Percentiles rank a stretch among this genome's conserved stretches.
These are phyloP conservation scores for Typhlomys cinereus DNA, from an alignment of 2,113 vertebrate genomes.

Conservation along the genomic window DNA sequence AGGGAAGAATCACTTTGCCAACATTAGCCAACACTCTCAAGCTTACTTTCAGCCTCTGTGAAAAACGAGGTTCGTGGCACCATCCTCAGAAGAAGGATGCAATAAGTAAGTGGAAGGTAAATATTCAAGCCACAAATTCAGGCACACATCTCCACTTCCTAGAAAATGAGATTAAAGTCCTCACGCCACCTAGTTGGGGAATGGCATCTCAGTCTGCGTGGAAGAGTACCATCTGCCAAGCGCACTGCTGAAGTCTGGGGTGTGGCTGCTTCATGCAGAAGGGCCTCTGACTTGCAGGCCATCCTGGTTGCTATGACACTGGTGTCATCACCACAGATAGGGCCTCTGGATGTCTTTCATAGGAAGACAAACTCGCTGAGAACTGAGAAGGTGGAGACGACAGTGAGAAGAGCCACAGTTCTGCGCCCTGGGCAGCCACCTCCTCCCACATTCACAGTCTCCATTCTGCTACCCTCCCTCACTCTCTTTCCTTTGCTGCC, in stretches of 20 bases:
- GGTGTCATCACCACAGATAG: neutral
- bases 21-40: neutral
- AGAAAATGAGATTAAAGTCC: neutral
- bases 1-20: neutral
- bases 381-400: accelerated
- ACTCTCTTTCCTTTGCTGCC: neutral
- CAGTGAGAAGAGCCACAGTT: accelerated
- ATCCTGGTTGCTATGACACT: neutral
- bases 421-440: too few species aligned
- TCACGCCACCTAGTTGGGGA: neutral
- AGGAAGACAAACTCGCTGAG: neutral
- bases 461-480: neutral
- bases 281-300: neutral
- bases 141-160: neutral
- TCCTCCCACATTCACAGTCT: neutral
- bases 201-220: neutral
- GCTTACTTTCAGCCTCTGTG: neutral
- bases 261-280: neutral
- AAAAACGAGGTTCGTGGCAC: neutral
- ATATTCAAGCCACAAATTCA: neutral
- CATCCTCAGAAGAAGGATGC: neutral
- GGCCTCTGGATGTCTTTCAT: neutral
- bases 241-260: neutral
- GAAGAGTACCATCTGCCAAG: accelerated
- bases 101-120: neutral